Conservation (phyloP, 2,888 invertebrate species). For the Trissolcus brochymenae region DNA sequence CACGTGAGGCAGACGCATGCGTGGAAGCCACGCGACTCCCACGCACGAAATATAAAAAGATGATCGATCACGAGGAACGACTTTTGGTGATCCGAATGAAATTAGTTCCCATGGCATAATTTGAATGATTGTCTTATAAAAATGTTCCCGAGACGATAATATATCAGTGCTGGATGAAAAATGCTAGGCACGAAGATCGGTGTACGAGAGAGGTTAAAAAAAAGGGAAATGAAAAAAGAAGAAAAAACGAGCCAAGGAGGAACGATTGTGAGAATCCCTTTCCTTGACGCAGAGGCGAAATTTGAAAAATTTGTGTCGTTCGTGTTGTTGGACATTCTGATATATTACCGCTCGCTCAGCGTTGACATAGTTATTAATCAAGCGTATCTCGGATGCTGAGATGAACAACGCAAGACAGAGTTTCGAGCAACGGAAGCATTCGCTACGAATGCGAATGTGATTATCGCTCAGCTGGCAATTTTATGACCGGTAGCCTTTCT, state of each 20-base stretch:
- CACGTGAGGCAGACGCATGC: too few species aligned
- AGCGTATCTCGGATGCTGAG: slow-evolving; percentile 62
- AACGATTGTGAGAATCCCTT: slow-evolving; percentile 49
- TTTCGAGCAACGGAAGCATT: slow-evolving; percentile 51
- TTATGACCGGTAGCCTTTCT: slow-evolving; percentile 57
- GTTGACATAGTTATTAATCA: slow-evolving; percentile 63
- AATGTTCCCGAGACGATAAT: slow-evolving; percentile 45
- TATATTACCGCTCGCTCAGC: slow-evolving; percentile 60
- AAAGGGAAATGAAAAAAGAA: slow-evolving; percentile 6
- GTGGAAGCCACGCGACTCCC: too few species aligned
- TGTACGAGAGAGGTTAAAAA: slow-evolving; percentile 10
- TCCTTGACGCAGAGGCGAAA: slow-evolving; percentile 55
- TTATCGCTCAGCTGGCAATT: slow-evolving; percentile 51
- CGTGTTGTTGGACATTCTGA: slow-evolving; percentile 59
- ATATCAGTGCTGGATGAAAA: slow-evolving; percentile 49
- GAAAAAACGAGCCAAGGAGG: slow-evolving; percentile 8
- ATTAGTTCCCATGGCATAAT: slow-evolving; percentile 34
- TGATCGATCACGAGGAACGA: background rate
- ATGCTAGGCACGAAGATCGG: slow-evolving; percentile 43
- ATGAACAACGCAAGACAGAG: slow-evolving; percentile 54
- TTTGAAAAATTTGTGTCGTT: slow-evolving; percentile 60
- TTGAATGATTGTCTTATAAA: slow-evolving; percentile 47
- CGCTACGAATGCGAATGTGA: slow-evolving; percentile 48
- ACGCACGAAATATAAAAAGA: slow-evolving; percentile 24
- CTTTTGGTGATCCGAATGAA: background rate